phyloP scores from a whole-genome alignment of 1,140 invertebrate species.

The Drosophila ambigua region DNA sequence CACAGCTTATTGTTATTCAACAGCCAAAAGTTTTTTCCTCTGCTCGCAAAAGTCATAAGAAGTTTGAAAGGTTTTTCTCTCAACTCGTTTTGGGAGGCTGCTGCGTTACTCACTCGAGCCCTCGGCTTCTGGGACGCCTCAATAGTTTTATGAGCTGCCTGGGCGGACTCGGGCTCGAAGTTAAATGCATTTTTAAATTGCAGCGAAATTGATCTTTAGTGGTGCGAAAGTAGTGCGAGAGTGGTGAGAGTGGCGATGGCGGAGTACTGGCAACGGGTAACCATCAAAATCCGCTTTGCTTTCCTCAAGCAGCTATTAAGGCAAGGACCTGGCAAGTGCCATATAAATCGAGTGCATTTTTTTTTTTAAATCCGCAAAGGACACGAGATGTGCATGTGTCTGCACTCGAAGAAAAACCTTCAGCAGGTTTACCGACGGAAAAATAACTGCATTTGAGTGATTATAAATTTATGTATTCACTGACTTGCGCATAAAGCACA shows the following conservation, averaged over 20 bases:
- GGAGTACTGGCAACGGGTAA: constrained; percentile 53
- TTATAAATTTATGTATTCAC: not conserved
- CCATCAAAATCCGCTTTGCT: constrained; percentile 66
- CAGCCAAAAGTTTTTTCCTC: constrained; percentile 58
- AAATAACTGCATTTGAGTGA: not conserved
- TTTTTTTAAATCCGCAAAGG: constrained; percentile 3
- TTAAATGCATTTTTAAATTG: constrained; percentile 72
- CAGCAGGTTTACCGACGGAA: not conserved
- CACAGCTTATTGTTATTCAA: constrained; percentile 79
- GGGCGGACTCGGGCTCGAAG: constrained; percentile 15
- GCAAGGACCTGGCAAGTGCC: constrained; percentile 41
- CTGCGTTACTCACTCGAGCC: constrained; percentile 47
- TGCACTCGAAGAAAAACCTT: not conserved
- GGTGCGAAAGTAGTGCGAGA: constrained; percentile 13
- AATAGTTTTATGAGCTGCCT: constrained; percentile 56
- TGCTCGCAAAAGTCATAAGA: constrained; percentile 71
- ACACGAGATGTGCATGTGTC: too few species aligned
- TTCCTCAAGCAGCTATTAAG: constrained; percentile 52
- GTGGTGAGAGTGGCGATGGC: not conserved
- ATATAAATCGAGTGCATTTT: constrained; percentile 49
- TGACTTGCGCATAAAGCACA: too few species aligned
- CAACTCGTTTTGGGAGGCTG: constrained; percentile 60
- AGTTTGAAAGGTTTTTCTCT: constrained; percentile 70
- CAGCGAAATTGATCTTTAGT: constrained; percentile 76
- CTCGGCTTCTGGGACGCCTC: constrained; percentile 35